A percentile compares a stretch with the other conserved stretches of the same genome.
phyloP scores from a whole-genome alignment of 92 coral and sea anemone genomes.

The Micromussa lordhowensis region DNA sequence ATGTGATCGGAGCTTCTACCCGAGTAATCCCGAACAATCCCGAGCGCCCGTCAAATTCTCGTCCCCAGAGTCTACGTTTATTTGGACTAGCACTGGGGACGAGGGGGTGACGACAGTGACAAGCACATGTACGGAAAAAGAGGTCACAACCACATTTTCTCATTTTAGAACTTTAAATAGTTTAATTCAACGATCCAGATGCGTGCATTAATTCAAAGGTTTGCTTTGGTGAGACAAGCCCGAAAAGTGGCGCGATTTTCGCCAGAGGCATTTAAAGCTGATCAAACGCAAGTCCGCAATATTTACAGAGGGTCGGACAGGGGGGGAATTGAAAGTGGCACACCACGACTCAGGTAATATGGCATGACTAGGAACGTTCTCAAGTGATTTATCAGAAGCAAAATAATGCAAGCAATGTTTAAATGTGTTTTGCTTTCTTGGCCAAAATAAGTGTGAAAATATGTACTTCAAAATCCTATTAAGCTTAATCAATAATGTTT shows the following conservation, averaged over 20 bases:
- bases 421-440: too few species aligned
- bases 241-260: neutral
- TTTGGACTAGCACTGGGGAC: too few species aligned
- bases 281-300: neutral
- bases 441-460: too few species aligned
- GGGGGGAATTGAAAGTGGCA: neutral
- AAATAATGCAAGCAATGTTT: too few species aligned
- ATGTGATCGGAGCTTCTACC: constrained; percentile 4
- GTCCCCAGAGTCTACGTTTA: too few species aligned
- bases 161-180: neutral
- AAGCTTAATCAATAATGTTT: too few species aligned
- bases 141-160: too few species aligned
- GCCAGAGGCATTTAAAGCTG: neutral
- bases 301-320: neutral
- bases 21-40: neutral
- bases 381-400: too few species aligned
- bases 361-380: neutral
- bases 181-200: neutral
- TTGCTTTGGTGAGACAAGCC: neutral
- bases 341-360: constrained; percentile 17
- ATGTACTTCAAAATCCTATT: too few species aligned
- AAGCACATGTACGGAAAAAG: too few species aligned
- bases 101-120: too few species aligned
- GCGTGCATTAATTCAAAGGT: neutral
- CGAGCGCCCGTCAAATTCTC: constrained; percentile 11